A percentile compares a stretch with the other conserved stretches of the same genome.
Conservation (phyloP, 2,888 invertebrate genomes). For the Petrolisthes cinctipes region DNA sequence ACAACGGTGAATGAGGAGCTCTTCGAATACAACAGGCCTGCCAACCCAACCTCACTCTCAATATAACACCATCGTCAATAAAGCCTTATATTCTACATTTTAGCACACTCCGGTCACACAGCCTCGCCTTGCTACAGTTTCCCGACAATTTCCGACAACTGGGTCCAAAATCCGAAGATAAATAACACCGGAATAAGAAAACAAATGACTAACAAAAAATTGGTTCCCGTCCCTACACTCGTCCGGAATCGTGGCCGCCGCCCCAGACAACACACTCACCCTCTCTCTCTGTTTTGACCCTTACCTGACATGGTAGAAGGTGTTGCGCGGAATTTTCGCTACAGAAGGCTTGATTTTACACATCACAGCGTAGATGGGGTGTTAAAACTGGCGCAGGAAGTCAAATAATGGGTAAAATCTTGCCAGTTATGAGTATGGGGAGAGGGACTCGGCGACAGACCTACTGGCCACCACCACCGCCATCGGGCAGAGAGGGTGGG, state of each 20-base stretch:
- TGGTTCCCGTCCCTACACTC: constrained; percentile 30
- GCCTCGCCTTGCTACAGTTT: not conserved
- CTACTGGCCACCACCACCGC: constrained; percentile 37
- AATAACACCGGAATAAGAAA: constrained; percentile 21
- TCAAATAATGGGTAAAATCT: constrained; percentile 17
- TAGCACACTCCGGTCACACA: not conserved
- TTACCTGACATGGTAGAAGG: constrained; percentile 58
- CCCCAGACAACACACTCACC: not conserved
- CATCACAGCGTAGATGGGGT: constrained; percentile 53
- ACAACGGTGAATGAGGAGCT: constrained; percentile 44
- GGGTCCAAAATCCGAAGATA: not conserved
- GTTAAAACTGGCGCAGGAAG: not conserved
- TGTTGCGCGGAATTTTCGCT: constrained; percentile 36
- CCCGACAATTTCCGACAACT: not conserved
- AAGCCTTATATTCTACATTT: not conserved
- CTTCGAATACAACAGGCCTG: constrained; percentile 50
- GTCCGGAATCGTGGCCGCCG: constrained; percentile 40
- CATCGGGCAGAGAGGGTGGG: constrained; percentile 33
- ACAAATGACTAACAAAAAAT: constrained; percentile 46
- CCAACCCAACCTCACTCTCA: constrained; percentile 35
- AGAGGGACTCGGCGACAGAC: constrained; percentile 37
- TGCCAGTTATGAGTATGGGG: constrained; percentile 27
- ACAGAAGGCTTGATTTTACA: constrained; percentile 39
- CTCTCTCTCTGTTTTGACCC: constrained; percentile 23
- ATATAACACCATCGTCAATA: not conserved